Evolutionary conservation across 1,140 invertebrate species (phyloP), one percentile per base, ranked within the genome.

Genomic region (Plodia interpunctella): DNA sequence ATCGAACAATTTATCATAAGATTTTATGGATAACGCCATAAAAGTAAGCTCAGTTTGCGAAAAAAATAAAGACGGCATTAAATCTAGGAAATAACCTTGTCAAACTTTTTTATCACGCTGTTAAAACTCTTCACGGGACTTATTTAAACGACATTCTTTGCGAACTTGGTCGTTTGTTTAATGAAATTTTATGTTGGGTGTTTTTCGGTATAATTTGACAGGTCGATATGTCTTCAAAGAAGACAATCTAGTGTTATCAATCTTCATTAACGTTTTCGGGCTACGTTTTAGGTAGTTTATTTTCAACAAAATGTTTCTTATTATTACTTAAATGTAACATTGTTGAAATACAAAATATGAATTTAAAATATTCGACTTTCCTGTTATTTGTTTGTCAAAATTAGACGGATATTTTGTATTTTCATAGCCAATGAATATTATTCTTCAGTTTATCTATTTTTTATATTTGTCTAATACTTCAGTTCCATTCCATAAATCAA

Each of bases 31-130:
- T 6, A 25, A 13, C 19, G 30, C 44, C 28, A 52, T 44, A 62
- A 57, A 57, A 44, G 20, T 52, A 18, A 55, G 25, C 52, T 49
- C 50, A 53, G 38, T 35, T 25, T 28, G 59, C 5, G 50, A 59
- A 63, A 59, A 53, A 59, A 59, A 63, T 3, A 57, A 51, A 55
- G 19, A 38, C 30, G 15, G 55, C 62, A 38, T 63, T 53, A 25
- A 53, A 53, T 3, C 13, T 53, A 60, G 38, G 64, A 59, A 50
- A 62, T 57, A 51, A 61, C 25, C 5, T 20, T 17, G 5, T 49
- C 20, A 44, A 66, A 62, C 55, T 68, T 74, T 68, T 67, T 68
- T 66, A 69, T 68, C 62, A 58, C 57, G 35, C 56, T 63, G 56
- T 62, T 70, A 64, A 68, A 73, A 69, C 49, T 66, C 58, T 35